phyloP scores from a whole-genome alignment of 2,113 vertebrate species.

The Rattus rattus region DNA sequence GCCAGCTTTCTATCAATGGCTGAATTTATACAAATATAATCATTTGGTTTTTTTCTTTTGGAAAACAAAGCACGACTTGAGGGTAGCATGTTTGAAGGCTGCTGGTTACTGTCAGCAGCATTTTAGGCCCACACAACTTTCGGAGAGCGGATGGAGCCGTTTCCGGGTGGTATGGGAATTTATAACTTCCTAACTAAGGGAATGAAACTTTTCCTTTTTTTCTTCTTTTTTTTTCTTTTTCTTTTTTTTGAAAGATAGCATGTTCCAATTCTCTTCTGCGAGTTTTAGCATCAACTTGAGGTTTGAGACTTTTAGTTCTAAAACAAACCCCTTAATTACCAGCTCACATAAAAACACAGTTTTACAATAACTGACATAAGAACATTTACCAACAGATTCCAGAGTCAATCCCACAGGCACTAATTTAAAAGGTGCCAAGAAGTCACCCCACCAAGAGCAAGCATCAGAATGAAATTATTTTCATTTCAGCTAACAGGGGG shows the following conservation, averaged over 20 bases:
- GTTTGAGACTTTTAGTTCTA: conserved; percentile 28
- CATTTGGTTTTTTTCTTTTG: neutral
- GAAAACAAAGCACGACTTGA: conserved; percentile 20
- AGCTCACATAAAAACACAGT: conserved; percentile 11
- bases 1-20: neutral
- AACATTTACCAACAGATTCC: neutral
- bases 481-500: neutral
- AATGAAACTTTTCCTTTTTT: neutral
- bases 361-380: conserved; percentile 18
- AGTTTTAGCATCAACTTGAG: neutral
- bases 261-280: neutral
- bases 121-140: neutral
- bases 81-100: conserved; percentile 1
- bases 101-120: neutral
- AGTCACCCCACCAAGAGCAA: neutral
- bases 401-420: conserved; percentile 28
- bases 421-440: conserved; percentile 48
- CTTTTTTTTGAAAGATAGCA: neutral
- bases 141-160: neutral
- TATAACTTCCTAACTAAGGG: neutral
- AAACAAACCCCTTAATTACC: conserved; percentile 50
- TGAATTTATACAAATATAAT: conserved; percentile 8
- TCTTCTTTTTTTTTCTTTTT: neutral
- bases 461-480: conserved; percentile 17
- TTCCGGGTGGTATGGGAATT: neutral